Evolutionary conservation across 2,113 vertebrate genomes (phyloP), one percentile per base, ranked within the genome.

Genomic region (Craseonycteris thonglongyai): DNA sequence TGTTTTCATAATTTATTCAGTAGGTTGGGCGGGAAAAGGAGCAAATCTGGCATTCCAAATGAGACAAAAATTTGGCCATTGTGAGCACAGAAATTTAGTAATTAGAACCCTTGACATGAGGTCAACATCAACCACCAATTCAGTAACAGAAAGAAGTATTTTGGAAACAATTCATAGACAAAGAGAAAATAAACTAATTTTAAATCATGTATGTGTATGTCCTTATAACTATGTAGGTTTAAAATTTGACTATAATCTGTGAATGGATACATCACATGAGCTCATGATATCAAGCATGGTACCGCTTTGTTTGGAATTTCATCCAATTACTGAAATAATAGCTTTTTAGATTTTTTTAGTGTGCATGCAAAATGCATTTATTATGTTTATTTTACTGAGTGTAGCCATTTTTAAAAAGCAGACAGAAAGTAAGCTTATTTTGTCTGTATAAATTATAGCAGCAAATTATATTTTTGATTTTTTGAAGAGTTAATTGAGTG

Each of bases 401-500:
- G 65, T 69, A 65, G 19, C 16, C 24, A 59, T 83, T 28, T 80
- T 81, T 69, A 42, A 69, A 28, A 63, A 61, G 30, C 11, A 95
- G 76, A 71, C 86, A 66, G n/a, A 66, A 84, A 84, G 12, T 58
- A 69, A 33, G 10, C 38, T 61, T 88, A 94, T 72, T 92, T 91
- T 54, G 8, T 33, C 76, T 68, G 91, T 72, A 58, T 80, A 92
- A 91, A 90, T 96, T 85, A 1, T 1, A 95, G 65, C 54, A 97
- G 66, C 45, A 69, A 93, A 68, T 45, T 96, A 76, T 88, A 54
- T 72, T 94, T 97, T 95, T 18, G 2, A 90, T 95, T 88, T 96
- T 96, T 95, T 87, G 85, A 89, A 86, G 88, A 95, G 90, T 35
- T 96, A 98, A 97, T 78, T 96, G 90, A 97, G 94, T 93, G 95